Evolutionary conservation across 2,797 vertebrate species (phyloP).

Genomic region (Pangasius krempfi): DNA sequence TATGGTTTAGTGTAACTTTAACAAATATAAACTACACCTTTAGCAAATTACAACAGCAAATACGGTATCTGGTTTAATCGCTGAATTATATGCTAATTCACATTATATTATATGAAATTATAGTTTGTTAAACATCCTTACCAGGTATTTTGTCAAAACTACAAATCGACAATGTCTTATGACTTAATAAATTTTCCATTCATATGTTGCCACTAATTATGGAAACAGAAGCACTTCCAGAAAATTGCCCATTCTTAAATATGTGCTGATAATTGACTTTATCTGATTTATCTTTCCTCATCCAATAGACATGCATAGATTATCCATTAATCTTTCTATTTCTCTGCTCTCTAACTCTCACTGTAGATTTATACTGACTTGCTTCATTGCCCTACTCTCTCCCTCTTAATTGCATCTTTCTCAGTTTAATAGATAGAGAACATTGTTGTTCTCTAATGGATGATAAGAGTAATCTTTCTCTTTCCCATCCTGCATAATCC

Average conservation of each 20-base stretch:
- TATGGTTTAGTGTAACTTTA: background rate
- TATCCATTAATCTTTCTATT: background rate
- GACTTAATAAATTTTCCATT: background rate
- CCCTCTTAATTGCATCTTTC: slow-evolving; percentile 71
- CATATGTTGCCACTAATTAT: background rate
- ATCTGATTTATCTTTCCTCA: slow-evolving; percentile 52
- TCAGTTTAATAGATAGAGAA: slow-evolving; percentile 56
- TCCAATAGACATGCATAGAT: slow-evolving; percentile 52
- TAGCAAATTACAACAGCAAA: background rate
- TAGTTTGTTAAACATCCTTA: background rate
- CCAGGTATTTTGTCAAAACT: background rate
- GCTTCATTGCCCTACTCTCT: slow-evolving; percentile 57
- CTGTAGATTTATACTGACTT: slow-evolving; percentile 56
- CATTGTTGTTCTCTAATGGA: slow-evolving; percentile 37
- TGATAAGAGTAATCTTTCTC: slow-evolving; percentile 46
- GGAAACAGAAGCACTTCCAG: no score
- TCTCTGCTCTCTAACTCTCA: slow-evolving; percentile 40
- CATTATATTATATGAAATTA: background rate
- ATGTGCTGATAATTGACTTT: slow-evolving; percentile 61
- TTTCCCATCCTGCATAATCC: slow-evolving; percentile 13
- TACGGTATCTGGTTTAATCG: background rate
- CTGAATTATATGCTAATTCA: background rate
- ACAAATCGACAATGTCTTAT: background rate
- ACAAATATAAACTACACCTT: background rate
- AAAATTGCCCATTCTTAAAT: slow-evolving; percentile 13